Evolutionary conservation across 2,113 vertebrate genomes (phyloP).

Genomic region (Motacilla tschutschensis): DNA sequence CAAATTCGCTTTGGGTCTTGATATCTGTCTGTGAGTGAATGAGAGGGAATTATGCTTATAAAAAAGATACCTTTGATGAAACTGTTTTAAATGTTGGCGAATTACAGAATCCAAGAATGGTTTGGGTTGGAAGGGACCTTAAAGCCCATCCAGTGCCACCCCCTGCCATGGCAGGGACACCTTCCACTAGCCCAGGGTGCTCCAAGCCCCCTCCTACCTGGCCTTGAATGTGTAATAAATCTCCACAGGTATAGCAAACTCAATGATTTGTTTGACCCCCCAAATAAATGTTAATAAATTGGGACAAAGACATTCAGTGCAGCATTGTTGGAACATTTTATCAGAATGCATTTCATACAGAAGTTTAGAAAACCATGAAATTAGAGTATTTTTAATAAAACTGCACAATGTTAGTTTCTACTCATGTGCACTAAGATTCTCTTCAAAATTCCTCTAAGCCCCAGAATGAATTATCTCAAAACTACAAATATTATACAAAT

Average conservation of each 20-base stretch:
- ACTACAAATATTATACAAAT: background rate
- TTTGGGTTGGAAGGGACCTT: background rate
- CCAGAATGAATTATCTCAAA: background rate
- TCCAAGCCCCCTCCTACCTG: rapidly evolving
- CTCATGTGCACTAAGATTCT: background rate
- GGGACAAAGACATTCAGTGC: background rate
- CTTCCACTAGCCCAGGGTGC: rapidly evolving
- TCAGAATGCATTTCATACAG: background rate
- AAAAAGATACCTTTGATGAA: background rate
- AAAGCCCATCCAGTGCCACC: background rate
- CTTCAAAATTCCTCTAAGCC: background rate
- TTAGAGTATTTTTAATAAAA: background rate
- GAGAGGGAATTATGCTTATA: background rate
- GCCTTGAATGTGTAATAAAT: background rate
- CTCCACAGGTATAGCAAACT: background rate
- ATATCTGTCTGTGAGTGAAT: background rate
- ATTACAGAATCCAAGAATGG: background rate
- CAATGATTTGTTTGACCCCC: background rate
- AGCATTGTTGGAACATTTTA: background rate
- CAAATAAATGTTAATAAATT: background rate
- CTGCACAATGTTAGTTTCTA: background rate
- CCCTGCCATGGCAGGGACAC: background rate
- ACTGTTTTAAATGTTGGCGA: background rate
- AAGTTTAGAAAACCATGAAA: background rate
- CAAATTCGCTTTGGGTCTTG: background rate